Evolutionary conservation across 2,113 vertebrate genomes (phyloP), one percentile per base, ranked within the genome.

Genomic region (Poicephalus meyeri): DNA sequence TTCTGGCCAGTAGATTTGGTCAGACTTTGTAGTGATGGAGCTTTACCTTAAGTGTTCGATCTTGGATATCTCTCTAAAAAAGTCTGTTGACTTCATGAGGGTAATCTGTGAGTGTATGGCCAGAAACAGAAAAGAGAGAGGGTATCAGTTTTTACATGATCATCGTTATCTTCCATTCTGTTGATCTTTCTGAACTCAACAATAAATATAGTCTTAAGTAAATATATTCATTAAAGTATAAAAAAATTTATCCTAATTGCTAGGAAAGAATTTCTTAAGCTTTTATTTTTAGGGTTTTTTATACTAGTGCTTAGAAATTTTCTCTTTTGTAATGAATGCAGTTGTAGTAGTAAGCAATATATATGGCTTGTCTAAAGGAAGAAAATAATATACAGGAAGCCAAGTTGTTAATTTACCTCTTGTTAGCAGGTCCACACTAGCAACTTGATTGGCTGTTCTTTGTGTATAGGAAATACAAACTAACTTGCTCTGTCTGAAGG

Each of bases 71-170:
- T 41, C 53, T 88, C 46, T 2, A 13, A 28, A 61, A 82, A 77
- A 29, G 2, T 12, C 11, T 61, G 0, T 31, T 47, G 19, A 42
- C 13, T 64, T 79, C 25, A 19, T 47, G 12, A 72, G 5, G 1
- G 6, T 37, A 41, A 29, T 68, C 10, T 91, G 11, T 76, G 49
- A 7, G 9, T 50, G 4, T 21, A 69, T 23, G 19, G 7, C 5
- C 24, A 61, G 68, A 84, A 73, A 21, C 4, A 61, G 28, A 84
- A 81, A n/a, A 11, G 7, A 55, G 29, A 49, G 17, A 35, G 9
- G 6, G 20, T 24, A 18, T 65, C 10, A 15, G 7, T 23, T 88
- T 83, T 65, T 79, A 47, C 26, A 10, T 64, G 8, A 5, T 53
- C 35, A 8, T 42, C 14, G 29, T 50, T 3, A 29, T 91, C 10